Conservation (phyloP, 2,888 invertebrate species). For the Cantharis flavilabris region DNA sequence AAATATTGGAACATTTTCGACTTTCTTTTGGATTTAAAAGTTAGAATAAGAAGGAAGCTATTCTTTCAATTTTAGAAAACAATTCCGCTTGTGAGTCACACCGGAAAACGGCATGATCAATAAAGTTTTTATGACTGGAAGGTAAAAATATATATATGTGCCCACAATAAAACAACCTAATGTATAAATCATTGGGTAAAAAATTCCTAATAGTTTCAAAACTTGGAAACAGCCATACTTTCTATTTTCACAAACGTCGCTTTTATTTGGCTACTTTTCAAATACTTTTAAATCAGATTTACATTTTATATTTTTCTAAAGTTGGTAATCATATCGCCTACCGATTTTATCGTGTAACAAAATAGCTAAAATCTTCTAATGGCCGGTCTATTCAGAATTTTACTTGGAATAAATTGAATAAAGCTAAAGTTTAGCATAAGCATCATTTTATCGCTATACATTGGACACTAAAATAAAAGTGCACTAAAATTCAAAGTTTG, state of each 20-base stretch:
- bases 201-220: background rate
- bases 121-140: constrained; percentile 18
- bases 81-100: constrained; percentile 8
- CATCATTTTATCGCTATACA: background rate
- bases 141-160: constrained; percentile 9
- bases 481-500: background rate
- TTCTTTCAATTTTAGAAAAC: constrained; percentile 28
- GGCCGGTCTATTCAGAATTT: background rate
- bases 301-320: background rate
- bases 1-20: constrained; percentile 27
- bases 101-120: constrained; percentile 12
- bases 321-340: background rate
- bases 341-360: background rate
- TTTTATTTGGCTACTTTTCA: background rate
- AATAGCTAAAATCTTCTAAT: background rate
- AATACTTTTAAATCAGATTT: background rate
- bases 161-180: constrained; percentile 6
- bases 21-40: constrained; percentile 23
- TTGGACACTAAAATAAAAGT: background rate
- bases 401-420: background rate
- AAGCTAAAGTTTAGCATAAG: background rate
- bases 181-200: constrained; percentile 16
- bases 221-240: background rate
- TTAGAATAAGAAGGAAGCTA: constrained; percentile 19
- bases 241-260: background rate